Conservation (phyloP, 2,113 vertebrate genomes). For the Urocynchramus pylzowi region DNA sequence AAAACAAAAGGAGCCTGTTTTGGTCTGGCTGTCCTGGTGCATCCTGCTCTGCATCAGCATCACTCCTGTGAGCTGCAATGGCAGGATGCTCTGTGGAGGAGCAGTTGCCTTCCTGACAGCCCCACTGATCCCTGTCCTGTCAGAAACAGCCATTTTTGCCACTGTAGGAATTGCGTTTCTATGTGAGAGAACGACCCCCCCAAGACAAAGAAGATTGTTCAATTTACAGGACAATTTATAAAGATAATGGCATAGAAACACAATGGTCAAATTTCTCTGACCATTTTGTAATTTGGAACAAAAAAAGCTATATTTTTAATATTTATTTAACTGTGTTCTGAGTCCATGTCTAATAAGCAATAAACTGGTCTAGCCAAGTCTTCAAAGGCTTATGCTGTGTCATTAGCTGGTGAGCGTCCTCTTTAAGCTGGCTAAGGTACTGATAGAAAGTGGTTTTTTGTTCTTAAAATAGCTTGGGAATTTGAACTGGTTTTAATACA, state of each 20-base stretch:
- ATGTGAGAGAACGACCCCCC: neutral
- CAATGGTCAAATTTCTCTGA: constrained; percentile 70
- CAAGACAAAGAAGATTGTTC: constrained; percentile 23
- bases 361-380: constrained; percentile 70
- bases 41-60: neutral
- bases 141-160: neutral
- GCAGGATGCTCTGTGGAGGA: neutral
- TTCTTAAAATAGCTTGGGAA: constrained; percentile 72
- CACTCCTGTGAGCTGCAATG: neutral
- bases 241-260: constrained; percentile 65
- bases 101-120: neutral
- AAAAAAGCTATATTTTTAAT: constrained; percentile 67
- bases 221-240: constrained; percentile 58
- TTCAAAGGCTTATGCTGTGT: constrained; percentile 58
- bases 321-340: constrained; percentile 76
- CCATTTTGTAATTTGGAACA: constrained; percentile 74
- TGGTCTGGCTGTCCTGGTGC: neutral
- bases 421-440: constrained; percentile 82
- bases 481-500: constrained; percentile 69
- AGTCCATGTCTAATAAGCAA: constrained; percentile 71
- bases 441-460: constrained; percentile 70
- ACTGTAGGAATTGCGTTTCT: neutral
- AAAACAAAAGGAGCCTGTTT: neutral
- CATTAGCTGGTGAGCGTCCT: constrained; percentile 84
- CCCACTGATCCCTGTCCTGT: neutral